Percentiles rank a stretch among this genome's conserved stretches.
These are phyloP conservation scores for Heliconius ismenius DNA, from an alignment of 2,888 invertebrate species.

Conservation along the genomic window DNA sequence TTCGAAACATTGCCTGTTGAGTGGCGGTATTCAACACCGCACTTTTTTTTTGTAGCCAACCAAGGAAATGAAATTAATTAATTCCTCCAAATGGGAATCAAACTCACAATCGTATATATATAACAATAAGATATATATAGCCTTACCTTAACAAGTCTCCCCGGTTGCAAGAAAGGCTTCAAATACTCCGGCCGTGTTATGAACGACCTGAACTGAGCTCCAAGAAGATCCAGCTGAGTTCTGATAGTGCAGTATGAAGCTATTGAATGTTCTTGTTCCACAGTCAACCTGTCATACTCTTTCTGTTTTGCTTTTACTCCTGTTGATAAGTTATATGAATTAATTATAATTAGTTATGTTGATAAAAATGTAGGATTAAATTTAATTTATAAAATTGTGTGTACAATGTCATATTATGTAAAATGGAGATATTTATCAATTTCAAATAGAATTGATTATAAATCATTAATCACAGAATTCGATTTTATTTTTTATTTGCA, in stretches of 20 bases:
- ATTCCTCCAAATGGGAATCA: no score
- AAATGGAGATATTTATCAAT: no score
- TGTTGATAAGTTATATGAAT: constrained; percentile 51
- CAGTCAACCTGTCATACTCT: constrained; percentile 83
- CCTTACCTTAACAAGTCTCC: constrained; percentile 92
- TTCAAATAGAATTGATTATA: no score
- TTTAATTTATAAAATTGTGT: no score
- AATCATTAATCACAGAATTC: no score
- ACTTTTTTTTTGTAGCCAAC: no score
- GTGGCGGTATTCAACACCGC: no score
- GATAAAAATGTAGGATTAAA: background rate
- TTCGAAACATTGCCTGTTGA: no score
- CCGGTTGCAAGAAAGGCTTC: constrained; percentile 96
- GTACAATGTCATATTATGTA: no score
- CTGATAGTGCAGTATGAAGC: constrained; percentile 92
- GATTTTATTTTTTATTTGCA: no score
- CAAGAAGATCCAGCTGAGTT: constrained; percentile 88
- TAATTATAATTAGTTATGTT: background rate
- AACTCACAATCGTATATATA: no score
- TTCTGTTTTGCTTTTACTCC: constrained; percentile 85
- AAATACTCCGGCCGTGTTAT: constrained; percentile 93
- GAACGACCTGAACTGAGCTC: constrained; percentile 88
- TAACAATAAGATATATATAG: background rate
- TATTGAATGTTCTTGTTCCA: constrained; percentile 89
- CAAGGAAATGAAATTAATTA: no score